These are phyloP conservation scores for Saxidomus purpurata DNA, from an alignment of 1,140 invertebrate genomes.

Conservation along the genomic window DNA sequence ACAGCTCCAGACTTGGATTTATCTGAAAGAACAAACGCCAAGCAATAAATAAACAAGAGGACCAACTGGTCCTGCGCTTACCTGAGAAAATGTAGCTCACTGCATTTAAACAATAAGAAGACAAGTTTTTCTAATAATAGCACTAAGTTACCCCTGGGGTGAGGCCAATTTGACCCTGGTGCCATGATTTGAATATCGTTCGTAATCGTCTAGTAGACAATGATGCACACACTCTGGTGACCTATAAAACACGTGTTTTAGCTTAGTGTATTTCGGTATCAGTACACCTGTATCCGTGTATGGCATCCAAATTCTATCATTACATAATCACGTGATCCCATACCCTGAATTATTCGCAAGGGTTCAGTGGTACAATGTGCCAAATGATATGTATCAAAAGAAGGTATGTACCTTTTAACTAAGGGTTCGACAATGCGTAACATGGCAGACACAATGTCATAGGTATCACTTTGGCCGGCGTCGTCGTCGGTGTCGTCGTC, in stretches of 20 bases:
- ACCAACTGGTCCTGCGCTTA: slow-evolving; percentile 22
- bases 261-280: slow-evolving; percentile 22
- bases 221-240: slow-evolving; percentile 7
- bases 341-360: slow-evolving; percentile 2
- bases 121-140: background rate
- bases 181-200: slow-evolving; percentile 12
- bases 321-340: slow-evolving; percentile 4
- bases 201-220: slow-evolving; percentile 13
- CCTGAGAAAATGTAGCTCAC: slow-evolving; percentile 12
- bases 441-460: background rate
- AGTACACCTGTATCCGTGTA: slow-evolving; percentile 7
- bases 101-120: too few species aligned
- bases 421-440: too few species aligned
- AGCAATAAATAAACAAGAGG: slow-evolving; percentile 2
- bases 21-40: slow-evolving; percentile 3
- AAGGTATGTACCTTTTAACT: slow-evolving; percentile 20
- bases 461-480: slow-evolving; percentile 5
- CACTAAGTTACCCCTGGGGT: background rate
- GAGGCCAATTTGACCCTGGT: slow-evolving; percentile 21
- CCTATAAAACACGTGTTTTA: slow-evolving; percentile 19
- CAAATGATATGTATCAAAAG: slow-evolving; percentile 14
- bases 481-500: too few species aligned
- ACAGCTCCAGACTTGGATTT: too few species aligned
- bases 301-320: slow-evolving; percentile 5
- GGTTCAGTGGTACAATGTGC: slow-evolving; percentile 21